Conservation (phyloP, 35 echinoderm and acorn worm species). For the Acanthaster planci region DNA sequence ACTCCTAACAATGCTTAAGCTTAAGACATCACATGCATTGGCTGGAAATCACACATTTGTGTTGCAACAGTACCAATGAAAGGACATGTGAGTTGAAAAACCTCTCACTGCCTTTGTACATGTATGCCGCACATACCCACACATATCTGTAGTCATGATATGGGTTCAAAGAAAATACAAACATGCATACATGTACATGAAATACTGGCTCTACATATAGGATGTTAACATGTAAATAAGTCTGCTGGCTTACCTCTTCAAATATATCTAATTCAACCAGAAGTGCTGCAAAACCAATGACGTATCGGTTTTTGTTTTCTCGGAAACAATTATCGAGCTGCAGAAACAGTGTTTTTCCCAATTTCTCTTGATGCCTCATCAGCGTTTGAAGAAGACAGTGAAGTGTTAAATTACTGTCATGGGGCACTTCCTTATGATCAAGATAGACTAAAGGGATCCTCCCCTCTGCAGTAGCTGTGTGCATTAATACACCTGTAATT, state of each 20-base stretch:
- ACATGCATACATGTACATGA: background rate
- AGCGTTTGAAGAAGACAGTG: conserved; percentile 38
- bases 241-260: conserved; percentile 40
- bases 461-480: conserved; percentile 35
- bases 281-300: conserved; percentile 32
- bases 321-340: conserved; percentile 68
- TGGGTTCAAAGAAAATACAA: background rate
- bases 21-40: no score
- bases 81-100: no score
- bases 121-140: background rate
- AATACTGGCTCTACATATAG: background rate
- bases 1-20: no score
- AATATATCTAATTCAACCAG: conserved; percentile 57
- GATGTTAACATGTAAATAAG: background rate
- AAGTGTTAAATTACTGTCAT: conserved; percentile 55
- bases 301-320: conserved; percentile 63
- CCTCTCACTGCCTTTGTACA: background rate
- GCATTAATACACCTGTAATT: conserved; percentile 51
- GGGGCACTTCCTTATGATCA: conserved; percentile 49
- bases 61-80: no score
- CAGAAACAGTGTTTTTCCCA: conserved; percentile 44
- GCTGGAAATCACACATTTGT: no score
- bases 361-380: conserved; percentile 21
- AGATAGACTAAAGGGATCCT: conserved; percentile 28
- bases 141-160: background rate